Evolutionary conservation across 2,113 vertebrate species (phyloP).

Genomic region (Percina caprodes): DNA sequence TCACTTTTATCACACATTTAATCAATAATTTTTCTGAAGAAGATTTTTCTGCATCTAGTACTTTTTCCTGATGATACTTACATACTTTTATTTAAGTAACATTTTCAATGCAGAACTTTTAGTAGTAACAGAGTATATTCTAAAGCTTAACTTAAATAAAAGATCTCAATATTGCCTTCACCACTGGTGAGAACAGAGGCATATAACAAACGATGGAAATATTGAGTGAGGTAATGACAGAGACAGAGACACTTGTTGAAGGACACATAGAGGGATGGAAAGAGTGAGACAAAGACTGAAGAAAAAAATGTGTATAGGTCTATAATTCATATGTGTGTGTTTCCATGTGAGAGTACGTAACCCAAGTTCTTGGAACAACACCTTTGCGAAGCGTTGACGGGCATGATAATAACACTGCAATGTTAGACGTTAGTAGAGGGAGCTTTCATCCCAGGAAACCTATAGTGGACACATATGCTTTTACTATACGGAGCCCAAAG

Average conservation of each 20-base stretch:
- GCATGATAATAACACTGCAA: slow-evolving; percentile 63
- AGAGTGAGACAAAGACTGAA: slow-evolving; percentile 8
- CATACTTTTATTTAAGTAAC: too few relatives aligned
- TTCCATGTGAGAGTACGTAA: slow-evolving; percentile 45
- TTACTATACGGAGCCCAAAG: slow-evolving; percentile 56
- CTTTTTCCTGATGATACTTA: too few relatives aligned
- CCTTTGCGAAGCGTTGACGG: slow-evolving; percentile 59
- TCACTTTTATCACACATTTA: slow-evolving; percentile 13
- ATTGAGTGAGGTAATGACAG: not conserved
- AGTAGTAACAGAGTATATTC: too few relatives aligned
- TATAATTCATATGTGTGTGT: slow-evolving; percentile 9
- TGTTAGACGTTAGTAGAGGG: slow-evolving; percentile 36
- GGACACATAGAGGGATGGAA: slow-evolving; percentile 11
- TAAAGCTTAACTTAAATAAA: too few relatives aligned
- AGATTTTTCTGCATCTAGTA: too few relatives aligned
- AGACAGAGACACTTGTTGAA: slow-evolving; percentile 31
- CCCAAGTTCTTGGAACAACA: slow-evolving; percentile 67
- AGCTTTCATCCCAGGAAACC: slow-evolving; percentile 68
- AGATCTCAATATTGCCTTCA: too few relatives aligned
- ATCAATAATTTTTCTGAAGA: not conserved
- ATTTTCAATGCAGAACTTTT: too few relatives aligned
- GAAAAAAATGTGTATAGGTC: not conserved
- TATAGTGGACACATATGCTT: slow-evolving; percentile 74
- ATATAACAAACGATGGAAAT: slow-evolving; percentile 1
- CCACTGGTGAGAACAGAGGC: not conserved